phyloP scores from a whole-genome alignment of 1,140 invertebrate species.

The Bombyx mori region ASM3026992v2 NC_085131.1:8964001-8964500 shows the following conservation, averaged over 20 bases:
- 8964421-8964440: not conserved
- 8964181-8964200: constrained; percentile 43
- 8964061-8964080: not conserved
- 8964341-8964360: constrained; percentile 40
- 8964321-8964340: constrained; percentile 33
- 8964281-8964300: constrained; percentile 41
- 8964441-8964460: no score
- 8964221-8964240: constrained; percentile 57
- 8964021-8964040: no score
- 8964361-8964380: constrained; percentile 37
- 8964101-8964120: constrained; percentile 4
- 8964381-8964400: no score
- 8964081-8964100: not conserved
- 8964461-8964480: no score
- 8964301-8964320: constrained; percentile 38
- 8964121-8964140: not conserved
- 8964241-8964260: constrained; percentile 48
- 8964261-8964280: constrained; percentile 57
- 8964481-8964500: not conserved
- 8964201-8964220: constrained; percentile 56
- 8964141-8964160: not conserved
- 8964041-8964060: not conserved
- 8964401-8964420: constrained; percentile 4
- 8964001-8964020: not conserved
- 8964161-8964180: not conserved